Base-by-base conservation (phyloP, 2,113 vertebrate species). In the Leptodactylus fuscus region DNA sequence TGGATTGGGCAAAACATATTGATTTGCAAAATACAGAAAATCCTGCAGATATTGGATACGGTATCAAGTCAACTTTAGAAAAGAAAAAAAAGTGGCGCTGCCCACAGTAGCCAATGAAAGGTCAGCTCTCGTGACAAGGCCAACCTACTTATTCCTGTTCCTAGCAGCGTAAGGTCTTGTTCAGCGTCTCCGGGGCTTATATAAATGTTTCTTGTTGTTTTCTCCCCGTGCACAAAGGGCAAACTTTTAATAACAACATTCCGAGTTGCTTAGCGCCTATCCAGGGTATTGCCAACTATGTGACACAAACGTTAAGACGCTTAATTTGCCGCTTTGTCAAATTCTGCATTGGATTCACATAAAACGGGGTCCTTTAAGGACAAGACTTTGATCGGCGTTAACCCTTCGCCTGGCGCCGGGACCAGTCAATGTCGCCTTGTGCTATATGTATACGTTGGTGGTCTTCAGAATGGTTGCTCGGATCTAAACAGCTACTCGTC, bases 251-350 rank as follows among this genome's bases (percentile, higher is more conserved):
- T 85, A 70, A 76, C 58, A 78, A 46, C 75, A 70, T 79, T 85
- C 60, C 75, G 46, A 70, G 83, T 85, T 85, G 83, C 83, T 85
- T 70, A 85, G 83, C 46, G 36, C 75, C 22, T 71, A 36, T 24
- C 34, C 60, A 71, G 12, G 16, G 34, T 27, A 58, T 55, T 85
- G 83, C 83, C 83, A 85, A 79, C 75, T 70, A 85, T 78, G 65
- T 70, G 75, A 85, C 44, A 70, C 76, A 69, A 44, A 65, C 46
- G 78, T 78, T 85, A 85, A 85, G 62, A 85, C 48, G 83, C 75
- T 85, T 85, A 51, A 85, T 79, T 83, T 83, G 49, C 81, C 51
- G 69, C 81, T 55, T 71, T 34, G 69, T 83, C 69, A 73, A 83
- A 83, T 83, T 73, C 81, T 55, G 67, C 51, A 73, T 18, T 78